Evolutionary conservation across 2,113 vertebrate species (phyloP).

Genomic region (Rynchops niger): DNA sequence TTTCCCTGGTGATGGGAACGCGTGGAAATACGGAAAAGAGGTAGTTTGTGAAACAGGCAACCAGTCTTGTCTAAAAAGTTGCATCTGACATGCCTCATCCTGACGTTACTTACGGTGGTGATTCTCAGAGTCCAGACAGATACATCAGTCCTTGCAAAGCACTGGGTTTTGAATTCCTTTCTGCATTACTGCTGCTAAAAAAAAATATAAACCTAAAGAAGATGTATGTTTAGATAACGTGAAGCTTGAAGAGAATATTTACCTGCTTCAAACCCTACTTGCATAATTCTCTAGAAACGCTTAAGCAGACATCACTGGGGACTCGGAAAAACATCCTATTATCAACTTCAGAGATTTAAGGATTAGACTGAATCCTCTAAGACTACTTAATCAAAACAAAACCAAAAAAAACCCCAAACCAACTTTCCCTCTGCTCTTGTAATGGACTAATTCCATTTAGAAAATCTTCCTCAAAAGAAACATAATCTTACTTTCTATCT

Average conservation of each 20-base stretch:
- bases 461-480: neutral
- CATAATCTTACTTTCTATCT: neutral
- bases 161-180: neutral
- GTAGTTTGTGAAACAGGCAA: neutral
- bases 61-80: neutral
- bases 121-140: neutral
- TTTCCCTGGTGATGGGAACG: neutral
- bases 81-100: neutral
- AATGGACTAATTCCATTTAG: neutral
- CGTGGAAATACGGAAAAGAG: neutral
- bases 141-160: neutral
- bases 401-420: neutral
- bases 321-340: neutral
- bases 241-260: neutral
- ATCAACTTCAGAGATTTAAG: neutral
- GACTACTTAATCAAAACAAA: neutral
- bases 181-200: neutral
- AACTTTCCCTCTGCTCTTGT: neutral
- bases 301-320: neutral
- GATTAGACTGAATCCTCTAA: neutral
- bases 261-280: neutral
- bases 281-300: neutral
- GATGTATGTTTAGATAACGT: neutral
- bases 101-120: neutral
- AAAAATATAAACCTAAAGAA: neutral